Base-by-base conservation (phyloP, 1,140 invertebrate species). In the Drosophila paulistorum region DNA sequence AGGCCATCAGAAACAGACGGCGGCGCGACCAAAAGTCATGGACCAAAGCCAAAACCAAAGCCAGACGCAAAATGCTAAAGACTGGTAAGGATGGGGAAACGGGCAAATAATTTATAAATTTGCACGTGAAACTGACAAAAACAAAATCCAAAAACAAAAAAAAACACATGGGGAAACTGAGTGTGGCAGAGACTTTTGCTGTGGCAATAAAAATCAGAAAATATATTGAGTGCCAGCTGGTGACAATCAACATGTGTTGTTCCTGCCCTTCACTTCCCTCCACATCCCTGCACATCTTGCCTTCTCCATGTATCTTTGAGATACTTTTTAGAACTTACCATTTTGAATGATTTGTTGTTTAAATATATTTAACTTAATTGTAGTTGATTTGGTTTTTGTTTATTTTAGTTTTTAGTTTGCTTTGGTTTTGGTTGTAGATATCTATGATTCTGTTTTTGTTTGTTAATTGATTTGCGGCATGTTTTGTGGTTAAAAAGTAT, bases 1-100 rank as follows among this genome's bases (percentile, higher is more conserved):
- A 87, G 83, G 83, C 82, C 72, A 83, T 89, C 81, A 84, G 84
- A 89, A 89, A 89, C 85, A 89, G 84, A 89, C 72, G 80, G 74
- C 74, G 68, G 65, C 74, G 78, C 74, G 70, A 65, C 74, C 68
- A 77, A 69, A 51, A 85, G 77, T 66, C 81, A 72, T 70, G 74
- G 77, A 75, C 68, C 71, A 76, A 79, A 78, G 64, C 33, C 42
- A 76, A 79, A 78, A 61, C 33, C 42, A 41, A 20, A 11, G 23
- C 6, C 57, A 42, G 37, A 41, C 20, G 26, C 13, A 62, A 55
- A 41, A 41, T 51, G 37, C 42, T 61, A 79, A 62, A 23, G 45
- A 1, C 9, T 2, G 17, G 4, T 3, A 26, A 3, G 20, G 45
- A 10, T 3, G 20, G 59, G 68, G 57, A 35, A 23, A 64, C 30